phyloP scores from a whole-genome alignment of 2,113 vertebrate species.

The Sciurus niger region DNA sequence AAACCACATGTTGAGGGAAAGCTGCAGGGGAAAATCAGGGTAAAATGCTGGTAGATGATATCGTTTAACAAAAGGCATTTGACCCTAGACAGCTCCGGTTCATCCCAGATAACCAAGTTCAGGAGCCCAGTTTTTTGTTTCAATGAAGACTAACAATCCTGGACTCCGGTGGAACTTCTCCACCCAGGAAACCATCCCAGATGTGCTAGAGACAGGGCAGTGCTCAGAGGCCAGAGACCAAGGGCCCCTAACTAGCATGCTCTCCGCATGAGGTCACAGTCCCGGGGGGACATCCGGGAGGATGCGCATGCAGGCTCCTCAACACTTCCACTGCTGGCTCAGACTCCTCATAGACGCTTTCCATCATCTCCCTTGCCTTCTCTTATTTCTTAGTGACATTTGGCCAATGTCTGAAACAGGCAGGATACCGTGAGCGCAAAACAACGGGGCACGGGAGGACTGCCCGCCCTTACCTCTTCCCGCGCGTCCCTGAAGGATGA shows the following conservation, averaged over 20 bases:
- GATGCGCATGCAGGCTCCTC: not conserved
- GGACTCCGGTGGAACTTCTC: not conserved
- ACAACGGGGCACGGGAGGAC: not conserved
- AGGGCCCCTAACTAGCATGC: not conserved
- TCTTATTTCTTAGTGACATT: not conserved
- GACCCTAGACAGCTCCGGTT: not conserved
- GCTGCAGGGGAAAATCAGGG: not conserved
- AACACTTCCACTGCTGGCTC: not conserved
- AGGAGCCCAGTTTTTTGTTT: not conserved
- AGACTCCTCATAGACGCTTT: not conserved
- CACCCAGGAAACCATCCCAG: not conserved
- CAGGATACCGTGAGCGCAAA: not conserved
- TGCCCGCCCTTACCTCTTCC: slow-evolving; percentile 92
- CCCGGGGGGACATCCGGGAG: slow-evolving; percentile 20
- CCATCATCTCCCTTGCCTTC: not conserved
- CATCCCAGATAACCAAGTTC: not conserved
- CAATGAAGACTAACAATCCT: not conserved
- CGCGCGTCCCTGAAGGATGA: slow-evolving; percentile 94
- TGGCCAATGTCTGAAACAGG: not conserved
- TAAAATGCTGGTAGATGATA: not conserved
- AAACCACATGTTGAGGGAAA: not conserved
- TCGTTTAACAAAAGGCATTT: not conserved
- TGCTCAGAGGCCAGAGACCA: not conserved
- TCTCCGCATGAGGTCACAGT: slow-evolving; percentile 68
- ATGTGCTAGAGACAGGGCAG: not conserved